Percentiles rank a stretch among this genome's conserved stretches.
Conservation (phyloP, 2,797 vertebrate genomes). For the Leptodactylus fallax region DNA sequence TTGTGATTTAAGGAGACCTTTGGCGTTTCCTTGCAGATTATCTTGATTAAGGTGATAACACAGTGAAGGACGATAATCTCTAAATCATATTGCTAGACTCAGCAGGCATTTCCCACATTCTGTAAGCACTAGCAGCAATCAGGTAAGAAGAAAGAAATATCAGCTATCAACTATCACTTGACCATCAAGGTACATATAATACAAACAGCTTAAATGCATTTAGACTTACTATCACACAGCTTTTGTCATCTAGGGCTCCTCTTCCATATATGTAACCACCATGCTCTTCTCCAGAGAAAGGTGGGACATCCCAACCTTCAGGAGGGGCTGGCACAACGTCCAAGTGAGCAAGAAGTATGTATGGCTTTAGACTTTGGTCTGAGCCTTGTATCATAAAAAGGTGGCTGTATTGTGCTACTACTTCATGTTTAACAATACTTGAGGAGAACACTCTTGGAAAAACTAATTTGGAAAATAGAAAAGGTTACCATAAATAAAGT, state of each 20-base stretch:
- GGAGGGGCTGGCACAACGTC: conserved; percentile 92
- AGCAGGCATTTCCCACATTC: not conserved
- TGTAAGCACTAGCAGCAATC: not conserved
- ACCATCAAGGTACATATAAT: not conserved
- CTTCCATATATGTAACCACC: conserved; percentile 93
- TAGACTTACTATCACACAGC: conserved; percentile 83
- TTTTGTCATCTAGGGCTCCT: conserved; percentile 93
- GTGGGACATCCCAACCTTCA: conserved; percentile 89
- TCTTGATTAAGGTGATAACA: not conserved
- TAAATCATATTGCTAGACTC: not conserved
- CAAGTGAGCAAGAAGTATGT: conserved; percentile 92
- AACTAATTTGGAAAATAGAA: conserved; percentile 72
- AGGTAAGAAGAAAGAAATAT: no score
- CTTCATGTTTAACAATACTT: conserved; percentile 84
- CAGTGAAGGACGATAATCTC: not conserved
- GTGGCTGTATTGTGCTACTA: conserved; percentile 88
- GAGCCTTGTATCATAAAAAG: conserved; percentile 86
- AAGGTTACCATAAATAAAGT: not conserved
- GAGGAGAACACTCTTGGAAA: conserved; percentile 91
- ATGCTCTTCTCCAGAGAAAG: conserved; percentile 89
- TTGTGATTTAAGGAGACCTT: not conserved
- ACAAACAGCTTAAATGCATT: not conserved
- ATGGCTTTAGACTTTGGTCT: conserved; percentile 80
- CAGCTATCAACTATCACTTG: no score
- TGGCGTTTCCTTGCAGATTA: not conserved